Evolutionary conservation across 1,140 invertebrate genomes (phyloP), one percentile per base, ranked within the genome.

Genomic region (Dinoponera quadriceps): DNA sequence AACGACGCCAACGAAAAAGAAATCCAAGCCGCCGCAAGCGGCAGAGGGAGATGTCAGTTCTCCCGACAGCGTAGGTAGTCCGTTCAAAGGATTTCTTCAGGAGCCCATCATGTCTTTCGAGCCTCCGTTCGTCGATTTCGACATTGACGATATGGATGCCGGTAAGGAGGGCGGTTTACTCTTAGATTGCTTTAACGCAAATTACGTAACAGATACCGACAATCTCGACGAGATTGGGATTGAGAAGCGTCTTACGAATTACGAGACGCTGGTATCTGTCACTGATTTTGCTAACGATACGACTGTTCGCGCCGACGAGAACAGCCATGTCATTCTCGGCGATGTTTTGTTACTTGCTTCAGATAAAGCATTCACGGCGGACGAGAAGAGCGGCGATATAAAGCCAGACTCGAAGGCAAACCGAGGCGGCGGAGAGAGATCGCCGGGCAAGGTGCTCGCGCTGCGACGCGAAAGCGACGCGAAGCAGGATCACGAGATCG

Each of bases 61-160:
- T 29, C 60, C 80, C 3, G 68, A 85, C n/a, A 88, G 86, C 54
- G 16, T 14, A 5, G 72, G 63, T 0, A 86, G 84, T 22, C 84
- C 87, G 0, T 88, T 88, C n/a, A 89, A 89, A 38, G 87, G 88
- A 14, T 89, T 89, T 59, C 22, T 65, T 22, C 48, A 22, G 13
- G 84, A 86, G 0, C 51, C 59, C 13, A 18, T 54, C 0, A 60
- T 88, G 7, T 59, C 62, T 44, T 80, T 80, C 9, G 51, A 71
- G 14, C 4, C 65, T 13, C 27, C 57, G 3, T 5, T 69, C 33
- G 51, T 25, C n/a, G n/a, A 54, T 33, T 27, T 81, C 14, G 29
- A 71, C 20, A 22, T 49, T 2, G 16, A 57, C 25, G 14, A 33
- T 3, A 13, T 27, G 44, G 22, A 57, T 14, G 29, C 3, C 7